A percentile compares a stretch with the other conserved stretches of the same genome.
Evolutionary conservation across 2,113 vertebrate genomes (phyloP).

Genomic region (Microcebus lehilahytsara): DNA sequence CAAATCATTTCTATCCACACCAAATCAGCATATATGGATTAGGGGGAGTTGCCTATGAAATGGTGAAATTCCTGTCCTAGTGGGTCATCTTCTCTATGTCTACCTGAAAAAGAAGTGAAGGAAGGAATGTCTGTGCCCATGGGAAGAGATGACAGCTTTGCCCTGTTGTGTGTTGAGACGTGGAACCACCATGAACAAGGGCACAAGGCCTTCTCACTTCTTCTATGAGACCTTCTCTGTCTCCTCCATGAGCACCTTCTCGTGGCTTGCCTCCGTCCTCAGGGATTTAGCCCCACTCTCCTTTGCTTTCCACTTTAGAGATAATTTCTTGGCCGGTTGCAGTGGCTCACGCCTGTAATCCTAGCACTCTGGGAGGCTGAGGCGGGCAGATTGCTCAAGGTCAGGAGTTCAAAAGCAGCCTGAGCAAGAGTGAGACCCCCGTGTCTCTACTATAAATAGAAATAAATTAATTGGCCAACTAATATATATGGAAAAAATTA

Average conservation of each 20-base stretch:
- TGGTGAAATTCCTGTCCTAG: background rate
- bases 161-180: background rate
- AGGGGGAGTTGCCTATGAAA: background rate
- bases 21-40: background rate
- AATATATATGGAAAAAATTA: no score
- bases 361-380: no score
- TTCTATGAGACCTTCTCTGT: background rate
- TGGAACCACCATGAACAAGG: background rate
- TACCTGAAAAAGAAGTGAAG: background rate
- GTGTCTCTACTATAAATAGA: no score
- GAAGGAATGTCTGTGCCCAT: background rate
- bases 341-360: no score
- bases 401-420: no score
- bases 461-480: no score
- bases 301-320: background rate
- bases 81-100: background rate
- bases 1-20: background rate
- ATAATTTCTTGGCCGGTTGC: background rate
- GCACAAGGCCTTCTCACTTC: accelerated
- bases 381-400: no score
- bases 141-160: background rate
- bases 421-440: no score
- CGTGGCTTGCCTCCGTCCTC: background rate
- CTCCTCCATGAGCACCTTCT: background rate
- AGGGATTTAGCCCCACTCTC: background rate